These are phyloP conservation scores for Dexiosoma caninum DNA, from an alignment of 2,888 invertebrate species.

Conservation along the genomic window DNA sequence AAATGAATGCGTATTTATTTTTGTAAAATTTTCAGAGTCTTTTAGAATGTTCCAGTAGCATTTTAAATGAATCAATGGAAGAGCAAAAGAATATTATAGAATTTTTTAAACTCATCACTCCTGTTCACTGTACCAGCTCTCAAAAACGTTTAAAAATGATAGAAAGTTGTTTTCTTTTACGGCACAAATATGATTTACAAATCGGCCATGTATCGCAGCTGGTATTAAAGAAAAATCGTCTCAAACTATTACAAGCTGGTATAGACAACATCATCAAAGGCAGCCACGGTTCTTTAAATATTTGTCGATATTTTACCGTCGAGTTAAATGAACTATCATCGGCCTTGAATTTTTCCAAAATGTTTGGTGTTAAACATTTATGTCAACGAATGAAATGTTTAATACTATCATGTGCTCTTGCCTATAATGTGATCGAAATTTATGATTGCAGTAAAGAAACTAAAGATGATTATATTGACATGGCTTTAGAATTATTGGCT, in stretches of 20 bases:
- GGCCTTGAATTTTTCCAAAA: constrained; percentile 69
- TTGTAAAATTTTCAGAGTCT: constrained; percentile 65
- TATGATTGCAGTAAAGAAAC: constrained; percentile 69
- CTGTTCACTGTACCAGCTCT: constrained; percentile 64
- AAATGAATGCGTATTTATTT: constrained; percentile 20
- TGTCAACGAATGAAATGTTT: constrained; percentile 71
- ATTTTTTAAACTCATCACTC: constrained; percentile 71
- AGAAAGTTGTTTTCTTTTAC: constrained; percentile 69
- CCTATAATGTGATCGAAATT: constrained; percentile 70
- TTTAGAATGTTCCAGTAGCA: constrained; percentile 65
- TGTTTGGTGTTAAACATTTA: constrained; percentile 70
- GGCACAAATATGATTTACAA: constrained; percentile 68
- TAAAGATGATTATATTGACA: constrained; percentile 69
- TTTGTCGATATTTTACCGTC: constrained; percentile 69
- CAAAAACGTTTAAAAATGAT: constrained; percentile 68
- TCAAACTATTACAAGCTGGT: constrained; percentile 69
- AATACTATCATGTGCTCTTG: constrained; percentile 73
- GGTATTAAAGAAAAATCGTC: constrained; percentile 65
- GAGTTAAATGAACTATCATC: constrained; percentile 71
- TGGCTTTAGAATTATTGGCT: constrained; percentile 72
- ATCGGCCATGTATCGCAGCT: constrained; percentile 65
- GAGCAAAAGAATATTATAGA: constrained; percentile 71
- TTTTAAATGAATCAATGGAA: constrained; percentile 60
- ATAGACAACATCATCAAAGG: constrained; percentile 69
- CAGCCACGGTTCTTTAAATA: constrained; percentile 68